Conservation (phyloP, 2,888 invertebrate species). For the Pachymerium ferrugineum region DNA sequence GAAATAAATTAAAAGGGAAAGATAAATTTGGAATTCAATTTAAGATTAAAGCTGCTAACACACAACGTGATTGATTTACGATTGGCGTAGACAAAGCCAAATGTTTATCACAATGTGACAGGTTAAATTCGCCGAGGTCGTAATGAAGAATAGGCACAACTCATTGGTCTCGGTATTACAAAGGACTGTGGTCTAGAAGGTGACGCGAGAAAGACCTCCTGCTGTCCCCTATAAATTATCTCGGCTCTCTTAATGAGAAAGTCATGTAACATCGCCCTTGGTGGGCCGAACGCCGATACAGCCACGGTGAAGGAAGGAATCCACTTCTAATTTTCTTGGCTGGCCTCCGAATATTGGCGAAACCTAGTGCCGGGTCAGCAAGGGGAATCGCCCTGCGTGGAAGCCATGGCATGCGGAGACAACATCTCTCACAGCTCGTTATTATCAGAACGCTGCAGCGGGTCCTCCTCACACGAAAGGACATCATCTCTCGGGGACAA, state of each 20-base stretch:
- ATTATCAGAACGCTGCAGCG: background rate
- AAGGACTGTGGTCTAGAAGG: background rate
- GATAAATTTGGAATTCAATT: no score
- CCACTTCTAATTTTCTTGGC: background rate
- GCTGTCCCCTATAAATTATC: constrained; percentile 30
- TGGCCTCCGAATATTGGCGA: background rate
- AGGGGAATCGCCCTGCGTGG: constrained; percentile 2
- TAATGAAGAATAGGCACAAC: background rate
- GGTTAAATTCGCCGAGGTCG: no score
- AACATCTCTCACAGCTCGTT: constrained; percentile 24
- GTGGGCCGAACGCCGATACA: constrained; percentile 21
- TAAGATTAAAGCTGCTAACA: no score
- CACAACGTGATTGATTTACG: no score
- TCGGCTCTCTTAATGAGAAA: constrained; percentile 32
- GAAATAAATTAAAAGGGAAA: no score
- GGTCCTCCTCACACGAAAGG: constrained; percentile 14
- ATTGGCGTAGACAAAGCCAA: background rate
- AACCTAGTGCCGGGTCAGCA: background rate
- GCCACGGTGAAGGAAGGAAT: background rate
- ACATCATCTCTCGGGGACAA: constrained; percentile 17
- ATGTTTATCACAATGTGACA: background rate
- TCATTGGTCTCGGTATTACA: background rate
- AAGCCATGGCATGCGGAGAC: constrained; percentile 17
- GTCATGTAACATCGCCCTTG: constrained; percentile 30
- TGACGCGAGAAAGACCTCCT: constrained; percentile 1